Conservation (phyloP, 2,888 invertebrate species). For the Mythimna loreyi region DNA sequence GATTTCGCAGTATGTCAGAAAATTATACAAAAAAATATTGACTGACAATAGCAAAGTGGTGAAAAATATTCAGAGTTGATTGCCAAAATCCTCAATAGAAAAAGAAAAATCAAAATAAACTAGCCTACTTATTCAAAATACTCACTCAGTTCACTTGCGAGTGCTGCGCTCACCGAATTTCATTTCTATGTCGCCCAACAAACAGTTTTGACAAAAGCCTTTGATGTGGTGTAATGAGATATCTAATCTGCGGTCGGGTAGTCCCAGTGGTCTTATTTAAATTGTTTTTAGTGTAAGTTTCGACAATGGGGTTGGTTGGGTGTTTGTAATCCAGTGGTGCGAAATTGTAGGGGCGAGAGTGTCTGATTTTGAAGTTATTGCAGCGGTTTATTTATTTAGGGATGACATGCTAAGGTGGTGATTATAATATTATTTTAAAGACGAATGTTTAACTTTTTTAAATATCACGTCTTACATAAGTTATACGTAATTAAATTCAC, state of each 20-base stretch:
- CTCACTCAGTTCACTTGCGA: constrained; percentile 32
- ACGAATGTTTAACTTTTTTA: not conserved
- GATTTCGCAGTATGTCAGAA: too few relatives aligned
- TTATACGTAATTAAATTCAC: too few relatives aligned
- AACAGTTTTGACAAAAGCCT: constrained; percentile 74
- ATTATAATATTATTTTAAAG: not conserved
- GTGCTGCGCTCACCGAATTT: constrained; percentile 27
- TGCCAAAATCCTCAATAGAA: too few relatives aligned
- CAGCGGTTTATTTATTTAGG: constrained; percentile 15
- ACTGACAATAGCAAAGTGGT: too few relatives aligned
- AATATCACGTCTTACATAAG: not conserved
- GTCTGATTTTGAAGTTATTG: constrained; percentile 32
- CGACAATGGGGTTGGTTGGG: constrained; percentile 49
- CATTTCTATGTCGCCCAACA: constrained; percentile 63
- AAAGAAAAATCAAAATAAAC: too few relatives aligned
- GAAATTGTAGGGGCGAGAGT: constrained; percentile 35
- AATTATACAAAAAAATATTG: too few relatives aligned
- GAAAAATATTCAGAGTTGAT: too few relatives aligned
- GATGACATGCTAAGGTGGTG: not conserved
- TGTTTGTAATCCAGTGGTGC: constrained; percentile 52
- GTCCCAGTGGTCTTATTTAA: constrained; percentile 55
- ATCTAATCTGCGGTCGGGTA: constrained; percentile 70
- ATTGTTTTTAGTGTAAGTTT: constrained; percentile 64
- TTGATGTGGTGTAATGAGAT: constrained; percentile 75
- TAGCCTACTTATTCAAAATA: too few relatives aligned